Conservation (phyloP, 1,140 invertebrate genomes). For the Batillaria attramentaria region DNA sequence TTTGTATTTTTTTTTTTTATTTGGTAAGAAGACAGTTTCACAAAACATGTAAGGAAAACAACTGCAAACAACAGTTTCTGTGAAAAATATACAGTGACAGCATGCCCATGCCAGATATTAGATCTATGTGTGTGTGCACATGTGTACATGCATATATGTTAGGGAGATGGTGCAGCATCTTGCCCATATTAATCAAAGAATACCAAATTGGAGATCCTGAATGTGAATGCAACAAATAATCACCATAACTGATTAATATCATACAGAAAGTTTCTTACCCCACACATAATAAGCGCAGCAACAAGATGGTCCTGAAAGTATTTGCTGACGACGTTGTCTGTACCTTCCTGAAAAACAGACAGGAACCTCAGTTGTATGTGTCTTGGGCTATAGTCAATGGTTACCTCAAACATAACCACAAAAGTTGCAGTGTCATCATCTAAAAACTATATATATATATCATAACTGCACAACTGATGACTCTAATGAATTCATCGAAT, state of each 20-base stretch:
- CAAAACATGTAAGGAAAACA: too few species aligned
- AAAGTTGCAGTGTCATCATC: not conserved
- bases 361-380: not conserved
- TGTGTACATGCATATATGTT: not conserved
- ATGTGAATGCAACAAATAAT: too few species aligned
- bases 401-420: not conserved
- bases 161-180: too few species aligned
- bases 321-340: slow-evolving; percentile 65
- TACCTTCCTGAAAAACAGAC: slow-evolving; percentile 22
- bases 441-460: not conserved
- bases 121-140: not conserved
- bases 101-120: not conserved
- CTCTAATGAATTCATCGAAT: not conserved
- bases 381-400: not conserved
- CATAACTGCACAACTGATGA: not conserved
- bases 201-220: too few species aligned
- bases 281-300: slow-evolving; percentile 74
- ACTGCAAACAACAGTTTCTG: too few species aligned
- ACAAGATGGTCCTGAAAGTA: slow-evolving; percentile 74
- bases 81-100: slow-evolving; percentile 9
- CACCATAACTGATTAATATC: slow-evolving; percentile 1
- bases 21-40: too few species aligned
- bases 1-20: too few species aligned
- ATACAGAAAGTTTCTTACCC: slow-evolving; percentile 67
- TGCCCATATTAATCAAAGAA: too few species aligned